Evolutionary conservation across 1,140 invertebrate species (phyloP).

Genomic region (Xylocopa sonorina): DNA sequence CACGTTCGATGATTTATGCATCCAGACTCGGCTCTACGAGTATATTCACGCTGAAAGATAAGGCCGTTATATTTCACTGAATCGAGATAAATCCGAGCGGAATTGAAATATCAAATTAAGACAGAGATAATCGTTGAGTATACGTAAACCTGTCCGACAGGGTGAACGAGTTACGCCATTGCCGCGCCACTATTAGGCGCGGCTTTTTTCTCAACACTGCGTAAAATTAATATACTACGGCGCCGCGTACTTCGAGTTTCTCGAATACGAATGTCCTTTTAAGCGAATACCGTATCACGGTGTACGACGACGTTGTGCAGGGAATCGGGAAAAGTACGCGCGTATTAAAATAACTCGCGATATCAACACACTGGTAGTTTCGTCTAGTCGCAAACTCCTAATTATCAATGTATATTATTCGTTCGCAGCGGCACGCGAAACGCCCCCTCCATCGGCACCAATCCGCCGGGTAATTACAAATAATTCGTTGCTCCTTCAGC

Average conservation of each 20-base stretch:
- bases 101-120: constrained; percentile 53
- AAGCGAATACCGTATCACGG: not conserved
- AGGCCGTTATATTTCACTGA: constrained; percentile 10
- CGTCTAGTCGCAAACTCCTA: not conserved
- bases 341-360: not conserved
- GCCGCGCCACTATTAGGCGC: not conserved
- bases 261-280: not conserved
- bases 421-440: not conserved
- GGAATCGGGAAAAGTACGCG: not conserved
- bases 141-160: constrained; percentile 11
- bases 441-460: not conserved
- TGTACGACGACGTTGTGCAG: too few relatives aligned
- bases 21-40: not conserved
- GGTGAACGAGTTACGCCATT: not conserved
- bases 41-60: constrained; percentile 37
- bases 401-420: not conserved
- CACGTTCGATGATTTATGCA: constrained; percentile 20
- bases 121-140: constrained; percentile 28
- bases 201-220: constrained; percentile 48
- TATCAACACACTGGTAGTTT: not conserved
- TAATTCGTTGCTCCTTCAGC: constrained; percentile 51
- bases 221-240: constrained; percentile 64
- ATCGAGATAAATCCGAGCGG: constrained; percentile 2
- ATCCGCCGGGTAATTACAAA: constrained; percentile 54
- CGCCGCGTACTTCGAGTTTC: not conserved